phyloP scores from a whole-genome alignment of 2,797 vertebrate species.

The Sebastiscus tertius region DNA sequence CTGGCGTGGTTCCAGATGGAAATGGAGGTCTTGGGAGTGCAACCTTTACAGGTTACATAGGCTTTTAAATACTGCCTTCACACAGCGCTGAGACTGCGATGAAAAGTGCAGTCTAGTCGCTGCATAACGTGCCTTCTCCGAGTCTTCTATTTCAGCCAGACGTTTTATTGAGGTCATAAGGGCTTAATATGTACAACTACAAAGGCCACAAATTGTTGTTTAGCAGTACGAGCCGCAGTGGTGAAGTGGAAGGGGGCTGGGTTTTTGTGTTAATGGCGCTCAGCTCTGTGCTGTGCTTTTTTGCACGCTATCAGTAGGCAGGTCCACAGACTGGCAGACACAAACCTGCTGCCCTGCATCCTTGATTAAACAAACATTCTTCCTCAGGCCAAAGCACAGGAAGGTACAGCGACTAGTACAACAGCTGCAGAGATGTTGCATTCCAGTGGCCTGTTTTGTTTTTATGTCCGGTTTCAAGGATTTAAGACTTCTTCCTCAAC shows the following conservation, averaged over 20 bases:
- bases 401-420: conserved; percentile 40
- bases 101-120: neutral
- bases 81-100: conserved; percentile 7
- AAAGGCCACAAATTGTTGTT: conserved; percentile 42
- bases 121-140: neutral
- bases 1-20: conserved; percentile 44
- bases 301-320: conserved; percentile 58
- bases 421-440: conserved; percentile 44
- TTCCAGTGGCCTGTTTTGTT: conserved; percentile 26
- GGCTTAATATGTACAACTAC: conserved; percentile 22
- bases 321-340: conserved; percentile 52
- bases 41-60: conserved; percentile 36
- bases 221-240: neutral
- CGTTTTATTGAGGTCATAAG: conserved; percentile 24
- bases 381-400: conserved; percentile 62
- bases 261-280: conserved; percentile 23
- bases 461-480: neutral
- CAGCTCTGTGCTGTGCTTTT: conserved; percentile 27
- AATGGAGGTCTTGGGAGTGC: conserved; percentile 26
- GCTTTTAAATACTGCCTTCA: conserved; percentile 29
- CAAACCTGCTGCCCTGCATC: conserved; percentile 54
- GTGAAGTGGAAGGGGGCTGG: conserved; percentile 1
- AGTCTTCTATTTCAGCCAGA: conserved; percentile 17
- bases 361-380: conserved; percentile 63
- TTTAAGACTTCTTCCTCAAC: neutral